Base-by-base conservation (phyloP, 1,140 invertebrate species). In the Akabosia matsudoensis region DNA sequence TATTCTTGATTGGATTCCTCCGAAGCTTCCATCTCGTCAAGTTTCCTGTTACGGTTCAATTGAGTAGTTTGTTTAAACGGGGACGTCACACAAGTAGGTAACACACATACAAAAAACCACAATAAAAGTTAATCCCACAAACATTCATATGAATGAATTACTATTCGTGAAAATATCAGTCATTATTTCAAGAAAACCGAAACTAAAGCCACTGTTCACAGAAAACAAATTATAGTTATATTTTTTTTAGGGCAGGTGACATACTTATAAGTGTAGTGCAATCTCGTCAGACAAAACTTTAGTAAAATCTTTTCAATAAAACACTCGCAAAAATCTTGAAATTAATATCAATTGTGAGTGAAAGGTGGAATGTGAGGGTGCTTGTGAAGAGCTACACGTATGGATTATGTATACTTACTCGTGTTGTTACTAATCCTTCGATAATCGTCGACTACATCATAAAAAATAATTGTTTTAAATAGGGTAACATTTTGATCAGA, bases 1-100 rank as follows among this genome's bases (percentile, higher is more conserved):
- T 73, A 56, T 77, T 80, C 77, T 82, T 82, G 1, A 82, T 71
- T 26, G 79, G 80, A 37, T 79, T 81, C 51, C 73, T 70, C 77
- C 52, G 75, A 72, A 72, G 76, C 37, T 82, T 82, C 22, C 79
- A 67, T 30, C 70, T 67, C 34, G 79, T 79, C 67, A 76, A 26
- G 45, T 79, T 82, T 56, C 52, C 78, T 79, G 33, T 16, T 28
- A 30, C 61, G 31, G 28, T 7, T 31, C 37, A 33, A 45, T 22
- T 22, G 18, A 56, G 16, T 34, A 61, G 22, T 45, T 26, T n/a
- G n/a, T n/a, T n/a, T n/a, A n/a, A n/a, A n/a, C n/a, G n/a, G n/a
- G n/a, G n/a, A n/a, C n/a, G n/a, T n/a, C n/a, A n/a, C n/a, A 51
- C 7, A 22, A 31, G 54, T 26, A 16, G 34, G 70, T 4, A 70